A percentile compares a stretch with the other conserved stretches of the same genome.
phyloP scores from a whole-genome alignment of 2,888 invertebrate genomes.

The Drosophila recens region DNA sequence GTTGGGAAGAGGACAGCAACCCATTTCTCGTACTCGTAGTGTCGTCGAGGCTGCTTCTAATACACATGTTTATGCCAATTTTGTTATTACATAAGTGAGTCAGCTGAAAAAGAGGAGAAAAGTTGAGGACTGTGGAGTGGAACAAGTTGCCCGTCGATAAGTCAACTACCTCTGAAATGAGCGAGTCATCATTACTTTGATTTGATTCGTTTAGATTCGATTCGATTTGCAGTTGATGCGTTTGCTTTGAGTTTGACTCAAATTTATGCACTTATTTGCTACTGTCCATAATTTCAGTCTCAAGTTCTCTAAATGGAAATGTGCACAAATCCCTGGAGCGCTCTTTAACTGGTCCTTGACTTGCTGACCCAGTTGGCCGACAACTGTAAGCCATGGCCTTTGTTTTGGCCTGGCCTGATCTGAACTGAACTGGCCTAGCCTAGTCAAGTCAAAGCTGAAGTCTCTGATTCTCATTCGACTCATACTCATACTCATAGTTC shows the following conservation, averaged over 20 bases:
- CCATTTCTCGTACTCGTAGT: constrained; percentile 46
- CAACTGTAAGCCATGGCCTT: constrained; percentile 46
- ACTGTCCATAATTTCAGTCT: constrained; percentile 64
- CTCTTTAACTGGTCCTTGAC: constrained; percentile 72
- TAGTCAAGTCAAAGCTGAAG: constrained; percentile 1
- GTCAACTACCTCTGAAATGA: constrained; percentile 43
- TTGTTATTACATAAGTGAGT: constrained; percentile 78
- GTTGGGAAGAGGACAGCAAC: constrained; percentile 19
- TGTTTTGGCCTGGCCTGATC: constrained; percentile 46
- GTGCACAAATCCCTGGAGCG: constrained; percentile 53
- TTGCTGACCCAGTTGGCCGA: constrained; percentile 75
- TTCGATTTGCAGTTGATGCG: constrained; percentile 65
- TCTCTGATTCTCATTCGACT: constrained; percentile 3
- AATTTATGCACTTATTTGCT: constrained; percentile 78
- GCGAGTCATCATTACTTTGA: constrained; percentile 74
- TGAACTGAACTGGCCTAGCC: constrained; percentile 7
- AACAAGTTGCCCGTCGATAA: constrained; percentile 43
- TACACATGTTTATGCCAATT: constrained; percentile 79
- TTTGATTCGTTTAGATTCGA: constrained; percentile 34
- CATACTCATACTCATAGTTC: constrained; percentile 29
- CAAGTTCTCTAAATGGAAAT: constrained; percentile 51
- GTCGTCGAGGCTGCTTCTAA: constrained; percentile 48
- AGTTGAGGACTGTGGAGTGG: constrained; percentile 12
- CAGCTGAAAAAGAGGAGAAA: constrained; percentile 55
- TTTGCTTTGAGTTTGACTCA: constrained; percentile 3